Evolutionary conservation across 2,797 vertebrate genomes (phyloP), one percentile per base, ranked within the genome.

Genomic region (Epinephelus awoara): DNA sequence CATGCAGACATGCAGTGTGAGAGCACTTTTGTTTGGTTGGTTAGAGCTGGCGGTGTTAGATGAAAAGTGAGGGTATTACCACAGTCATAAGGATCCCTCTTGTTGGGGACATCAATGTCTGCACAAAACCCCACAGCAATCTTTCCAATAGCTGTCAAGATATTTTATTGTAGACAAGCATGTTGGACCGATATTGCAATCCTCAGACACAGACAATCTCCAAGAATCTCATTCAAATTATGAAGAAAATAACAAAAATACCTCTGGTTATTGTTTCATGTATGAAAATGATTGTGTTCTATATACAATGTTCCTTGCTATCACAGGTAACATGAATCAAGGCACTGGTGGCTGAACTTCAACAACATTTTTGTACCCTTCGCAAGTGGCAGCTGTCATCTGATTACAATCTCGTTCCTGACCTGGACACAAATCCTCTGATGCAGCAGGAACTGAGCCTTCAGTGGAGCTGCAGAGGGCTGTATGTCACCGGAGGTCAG

Each of bases 391-490:
- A 69, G 64, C 34, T 21, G 6, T 59, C 55, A 52, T 75, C 47
- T 2, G 27, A 61, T 67, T 49, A 47, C 38, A 67, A 2, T 38
- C 25, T 34, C 2, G 17, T 14, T 27, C 65, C 50, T 12, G 58
- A 64, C 18, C 44, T 17, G 75, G 15, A 38, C 68, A 12, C 7
- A 58, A 62, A 38, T 51, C 23, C n/a, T 27, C 50, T 4, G 17
- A 23, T 67, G 17, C 56, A 42, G 42, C 72, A 67, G 67, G 27
- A 71, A 46, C 25, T 63, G 17, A 72, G 46, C 57, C 62, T 25
- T 23, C 58, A 49, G 40, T 3, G 49, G 34, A 58, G 52, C 72
- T 49, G 49, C 34, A 42, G 47, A 68, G 15, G 23, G 17, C 56
- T 46, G 21, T 58, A 34, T 23, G 50, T 67, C 2, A 4, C 54